These are phyloP conservation scores for Dufourea novaeangliae DNA, from an alignment of 1,140 invertebrate genomes.

Conservation along the genomic window DNA sequence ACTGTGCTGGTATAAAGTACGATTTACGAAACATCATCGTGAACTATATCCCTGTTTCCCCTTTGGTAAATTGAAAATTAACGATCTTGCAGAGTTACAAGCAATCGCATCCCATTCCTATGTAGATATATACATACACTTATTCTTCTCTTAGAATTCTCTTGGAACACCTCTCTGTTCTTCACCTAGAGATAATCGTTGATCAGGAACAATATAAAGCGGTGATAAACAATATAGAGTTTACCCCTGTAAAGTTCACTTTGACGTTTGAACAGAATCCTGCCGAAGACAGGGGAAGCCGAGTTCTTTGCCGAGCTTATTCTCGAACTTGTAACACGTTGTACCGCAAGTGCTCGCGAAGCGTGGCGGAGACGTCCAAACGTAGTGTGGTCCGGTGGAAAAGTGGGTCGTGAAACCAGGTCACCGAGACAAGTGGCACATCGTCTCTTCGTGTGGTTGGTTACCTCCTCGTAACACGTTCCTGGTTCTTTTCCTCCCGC, in stretches of 20 bases:
- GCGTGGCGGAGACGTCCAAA: slow-evolving; percentile 63
- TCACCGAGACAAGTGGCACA: slow-evolving; percentile 81
- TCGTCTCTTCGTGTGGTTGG: slow-evolving; percentile 69
- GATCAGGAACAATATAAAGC: slow-evolving; percentile 14
- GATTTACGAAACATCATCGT: background rate
- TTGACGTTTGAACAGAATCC: no score
- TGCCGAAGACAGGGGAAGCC: no score
- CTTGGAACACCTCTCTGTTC: no score
- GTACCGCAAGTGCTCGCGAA: slow-evolving; percentile 54
- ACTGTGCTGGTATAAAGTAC: background rate
- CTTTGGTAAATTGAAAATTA: background rate
- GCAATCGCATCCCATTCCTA: background rate
- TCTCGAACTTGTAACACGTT: slow-evolving; percentile 24
- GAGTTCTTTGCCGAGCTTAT: slow-evolving; percentile 15
- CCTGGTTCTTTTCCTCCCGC: slow-evolving; percentile 35
- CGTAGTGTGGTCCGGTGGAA: slow-evolving; percentile 64
- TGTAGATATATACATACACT: no score
- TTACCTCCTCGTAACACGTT: slow-evolving; percentile 72
- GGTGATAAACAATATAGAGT: slow-evolving; percentile 15
- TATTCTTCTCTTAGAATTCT: no score
- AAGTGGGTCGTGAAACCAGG: slow-evolving; percentile 81
- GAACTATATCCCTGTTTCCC: background rate
- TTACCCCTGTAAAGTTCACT: background rate
- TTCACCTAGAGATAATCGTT: background rate
- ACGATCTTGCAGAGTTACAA: background rate